phyloP scores from a whole-genome alignment of 2,797 vertebrate species.

The Macropodus opercularis region DNA sequence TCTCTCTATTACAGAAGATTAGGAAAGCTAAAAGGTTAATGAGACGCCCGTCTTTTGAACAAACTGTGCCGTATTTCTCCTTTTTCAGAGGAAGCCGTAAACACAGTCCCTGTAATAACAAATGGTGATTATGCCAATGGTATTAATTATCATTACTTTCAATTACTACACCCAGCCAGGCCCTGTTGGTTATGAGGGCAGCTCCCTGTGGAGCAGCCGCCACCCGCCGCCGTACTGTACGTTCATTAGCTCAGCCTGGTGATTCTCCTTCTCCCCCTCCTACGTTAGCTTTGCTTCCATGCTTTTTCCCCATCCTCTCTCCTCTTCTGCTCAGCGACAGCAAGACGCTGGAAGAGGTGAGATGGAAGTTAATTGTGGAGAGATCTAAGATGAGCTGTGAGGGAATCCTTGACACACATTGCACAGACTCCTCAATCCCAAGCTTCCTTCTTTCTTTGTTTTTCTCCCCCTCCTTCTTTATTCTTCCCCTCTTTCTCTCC shows the following conservation, averaged over 20 bases:
- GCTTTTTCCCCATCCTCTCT: constrained; percentile 24
- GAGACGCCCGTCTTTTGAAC: constrained; percentile 66
- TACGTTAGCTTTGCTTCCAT: constrained; percentile 41
- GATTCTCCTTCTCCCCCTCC: constrained; percentile 55
- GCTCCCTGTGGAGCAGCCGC: constrained; percentile 76
- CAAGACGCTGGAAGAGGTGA: constrained; percentile 59
- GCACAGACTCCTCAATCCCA: constrained; percentile 31
- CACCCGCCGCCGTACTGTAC: constrained; percentile 65
- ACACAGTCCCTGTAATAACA: constrained; percentile 73
- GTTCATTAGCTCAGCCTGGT: constrained; percentile 76
- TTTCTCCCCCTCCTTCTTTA: neutral
- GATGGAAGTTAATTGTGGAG: constrained; percentile 59
- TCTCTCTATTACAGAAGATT: constrained; percentile 66
- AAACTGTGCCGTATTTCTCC: constrained; percentile 68
- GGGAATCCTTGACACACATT: constrained; percentile 48
- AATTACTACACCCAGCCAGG: constrained; percentile 79
- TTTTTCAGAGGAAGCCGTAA: constrained; percentile 70
- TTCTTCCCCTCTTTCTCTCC: neutral
- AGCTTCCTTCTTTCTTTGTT: constrained; percentile 1
- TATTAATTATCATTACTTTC: constrained; percentile 86
- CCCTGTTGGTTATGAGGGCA: constrained; percentile 77
- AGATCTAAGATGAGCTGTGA: constrained; percentile 57
- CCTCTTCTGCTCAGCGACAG: constrained; percentile 42
- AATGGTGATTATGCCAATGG: constrained; percentile 80
- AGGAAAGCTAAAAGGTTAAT: constrained; percentile 77